Conservation (phyloP, 2,113 vertebrate genomes). For the Charadrius vociferus region DNA sequence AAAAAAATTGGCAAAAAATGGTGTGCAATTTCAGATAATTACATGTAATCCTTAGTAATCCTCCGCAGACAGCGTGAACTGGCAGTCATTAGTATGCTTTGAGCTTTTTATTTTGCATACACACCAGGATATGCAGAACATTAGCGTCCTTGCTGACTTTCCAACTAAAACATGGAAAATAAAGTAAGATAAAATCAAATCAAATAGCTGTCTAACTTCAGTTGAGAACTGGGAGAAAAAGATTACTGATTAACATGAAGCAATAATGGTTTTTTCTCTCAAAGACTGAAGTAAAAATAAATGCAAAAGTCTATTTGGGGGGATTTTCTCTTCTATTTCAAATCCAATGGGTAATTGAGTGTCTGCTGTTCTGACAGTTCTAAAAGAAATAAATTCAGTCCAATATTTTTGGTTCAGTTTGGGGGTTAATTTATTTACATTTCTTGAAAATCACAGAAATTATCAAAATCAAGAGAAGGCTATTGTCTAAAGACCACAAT, state of each 20-base stretch:
- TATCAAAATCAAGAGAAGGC: neutral
- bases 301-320: neutral
- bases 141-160: conserved; percentile 3
- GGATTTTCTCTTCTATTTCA: neutral
- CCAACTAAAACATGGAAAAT: conserved; percentile 8
- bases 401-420: neutral
- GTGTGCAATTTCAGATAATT: conserved; percentile 69
- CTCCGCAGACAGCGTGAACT: conserved; percentile 12
- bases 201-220: neutral
- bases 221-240: neutral
- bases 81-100: conserved; percentile 37
- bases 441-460: neutral
- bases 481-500: neutral
- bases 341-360: neutral
- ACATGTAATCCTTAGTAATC: conserved; percentile 72
- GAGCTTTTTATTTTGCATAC: conserved; percentile 35
- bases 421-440: neutral
- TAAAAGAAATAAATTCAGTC: neutral
- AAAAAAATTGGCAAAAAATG: neutral
- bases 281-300: neutral
- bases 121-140: neutral
- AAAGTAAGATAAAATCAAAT: neutral
- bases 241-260: neutral
- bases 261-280: neutral
- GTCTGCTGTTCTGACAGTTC: neutral